Evolutionary conservation across 2,888 invertebrate genomes (phyloP).

Genomic region (Coleophora deauratella): DNA sequence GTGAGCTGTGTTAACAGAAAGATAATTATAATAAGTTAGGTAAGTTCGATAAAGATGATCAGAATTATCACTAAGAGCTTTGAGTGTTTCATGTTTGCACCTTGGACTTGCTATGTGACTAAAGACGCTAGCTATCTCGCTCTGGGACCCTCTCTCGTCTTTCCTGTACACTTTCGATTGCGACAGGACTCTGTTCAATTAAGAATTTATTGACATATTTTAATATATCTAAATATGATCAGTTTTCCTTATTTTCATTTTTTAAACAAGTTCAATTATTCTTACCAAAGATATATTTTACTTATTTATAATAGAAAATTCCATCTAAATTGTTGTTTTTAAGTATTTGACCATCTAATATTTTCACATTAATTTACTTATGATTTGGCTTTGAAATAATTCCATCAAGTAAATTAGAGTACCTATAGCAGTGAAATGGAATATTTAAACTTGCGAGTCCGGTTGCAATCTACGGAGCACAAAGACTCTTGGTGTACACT

Average conservation of each 20-base stretch:
- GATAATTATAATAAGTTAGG: conserved; percentile 38
- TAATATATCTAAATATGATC: conserved; percentile 22
- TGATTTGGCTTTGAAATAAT: too few species aligned
- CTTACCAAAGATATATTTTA: too few species aligned
- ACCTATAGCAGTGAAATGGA: conserved; percentile 37
- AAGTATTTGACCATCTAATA: too few species aligned
- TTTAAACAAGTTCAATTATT: background rate
- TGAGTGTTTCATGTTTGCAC: conserved; percentile 76
- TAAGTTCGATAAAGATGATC: conserved; percentile 58
- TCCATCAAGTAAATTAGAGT: too few species aligned
- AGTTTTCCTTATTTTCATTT: conserved; percentile 29
- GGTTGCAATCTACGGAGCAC: conserved; percentile 75
- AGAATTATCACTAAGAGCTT: conserved; percentile 70
- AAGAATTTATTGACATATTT: conserved; percentile 30
- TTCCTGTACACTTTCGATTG: conserved; percentile 71
- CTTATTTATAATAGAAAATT: too few species aligned
- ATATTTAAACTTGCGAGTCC: conserved; percentile 51
- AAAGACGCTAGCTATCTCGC: conserved; percentile 72
- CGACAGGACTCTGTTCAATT: conserved; percentile 55
- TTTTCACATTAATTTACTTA: too few species aligned
- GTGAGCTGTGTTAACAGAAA: conserved; percentile 34
- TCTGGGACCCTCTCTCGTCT: conserved; percentile 71
- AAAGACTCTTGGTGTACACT: conserved; percentile 73
- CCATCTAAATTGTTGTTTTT: too few species aligned
- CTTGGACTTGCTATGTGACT: conserved; percentile 75